phyloP scores from a whole-genome alignment of 2,888 invertebrate species.

The Lithophane ornitopus region DNA sequence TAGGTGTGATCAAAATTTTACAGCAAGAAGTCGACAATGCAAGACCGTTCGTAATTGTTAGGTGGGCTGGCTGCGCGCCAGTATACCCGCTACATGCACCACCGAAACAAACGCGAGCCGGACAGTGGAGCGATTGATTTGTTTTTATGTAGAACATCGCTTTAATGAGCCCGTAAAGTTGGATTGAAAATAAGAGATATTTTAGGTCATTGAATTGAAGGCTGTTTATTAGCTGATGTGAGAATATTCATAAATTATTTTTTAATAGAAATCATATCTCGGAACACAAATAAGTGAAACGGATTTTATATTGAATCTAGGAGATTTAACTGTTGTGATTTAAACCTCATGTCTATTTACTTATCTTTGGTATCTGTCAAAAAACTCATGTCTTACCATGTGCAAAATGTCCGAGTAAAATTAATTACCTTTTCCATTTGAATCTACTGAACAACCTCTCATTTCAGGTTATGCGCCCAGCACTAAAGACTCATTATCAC shows the following conservation, averaged over 20 bases:
- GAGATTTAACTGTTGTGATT: neutral
- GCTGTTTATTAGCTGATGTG: neutral
- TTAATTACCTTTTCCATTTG: too few species aligned
- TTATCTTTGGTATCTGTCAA: too few species aligned
- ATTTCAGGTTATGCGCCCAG: too few species aligned
- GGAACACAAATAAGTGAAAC: too few species aligned
- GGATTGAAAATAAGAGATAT: conserved; percentile 19
- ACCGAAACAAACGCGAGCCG: conserved; percentile 53
- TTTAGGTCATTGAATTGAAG: conserved; percentile 13
- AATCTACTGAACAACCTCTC: too few species aligned
- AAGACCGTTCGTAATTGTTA: conserved; percentile 46
- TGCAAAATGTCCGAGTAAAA: too few species aligned
- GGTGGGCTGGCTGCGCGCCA: conserved; percentile 55
- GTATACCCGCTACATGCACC: conserved; percentile 28
- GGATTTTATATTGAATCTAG: too few species aligned
- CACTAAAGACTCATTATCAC: neutral
- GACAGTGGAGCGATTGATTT: conserved; percentile 61
- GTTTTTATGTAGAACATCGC: conserved; percentile 40
- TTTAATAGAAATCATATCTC: too few species aligned
- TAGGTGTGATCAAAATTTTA: conserved; percentile 46
- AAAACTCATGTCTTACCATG: too few species aligned
- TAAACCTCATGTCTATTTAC: too few species aligned
- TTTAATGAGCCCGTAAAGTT: conserved; percentile 38
- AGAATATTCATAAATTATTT: too few species aligned
- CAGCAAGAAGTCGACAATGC: conserved; percentile 33